Percentiles rank a stretch among this genome's conserved stretches.
These are phyloP conservation scores for Margarornis squamiger DNA, from an alignment of 2,797 vertebrate genomes.

Conservation along the genomic window DNA sequence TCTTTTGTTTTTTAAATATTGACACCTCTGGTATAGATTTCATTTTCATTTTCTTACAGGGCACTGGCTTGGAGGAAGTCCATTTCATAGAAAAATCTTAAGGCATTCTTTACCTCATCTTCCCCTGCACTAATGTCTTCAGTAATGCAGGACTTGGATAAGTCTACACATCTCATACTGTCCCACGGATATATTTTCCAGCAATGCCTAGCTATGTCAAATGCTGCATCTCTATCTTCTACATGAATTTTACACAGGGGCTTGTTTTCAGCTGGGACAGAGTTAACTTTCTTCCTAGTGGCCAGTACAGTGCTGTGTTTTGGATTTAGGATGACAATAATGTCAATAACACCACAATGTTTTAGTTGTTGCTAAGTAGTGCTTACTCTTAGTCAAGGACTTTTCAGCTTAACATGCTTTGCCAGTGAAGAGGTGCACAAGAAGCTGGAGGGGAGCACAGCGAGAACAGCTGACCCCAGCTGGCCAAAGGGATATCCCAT, in stretches of 20 bases:
- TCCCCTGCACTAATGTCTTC: not conserved
- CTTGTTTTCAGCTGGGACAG: not conserved
- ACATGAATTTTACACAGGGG: not conserved
- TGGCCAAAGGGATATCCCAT: not conserved
- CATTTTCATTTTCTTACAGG: not conserved
- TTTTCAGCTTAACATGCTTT: not conserved
- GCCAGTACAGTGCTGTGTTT: not conserved
- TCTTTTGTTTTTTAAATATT: not conserved
- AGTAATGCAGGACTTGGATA: not conserved
- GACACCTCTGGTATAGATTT: not conserved
- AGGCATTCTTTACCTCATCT: not conserved
- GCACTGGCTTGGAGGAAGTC: not conserved
- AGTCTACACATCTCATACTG: not conserved
- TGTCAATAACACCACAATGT: not conserved
- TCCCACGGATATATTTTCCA: not conserved
- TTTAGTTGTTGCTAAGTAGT: not conserved
- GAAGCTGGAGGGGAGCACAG: not conserved
- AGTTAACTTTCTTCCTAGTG: not conserved
- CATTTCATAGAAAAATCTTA: not conserved
- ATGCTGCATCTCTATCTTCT: not conserved
- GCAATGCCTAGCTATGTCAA: not conserved
- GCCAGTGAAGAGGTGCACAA: not conserved
- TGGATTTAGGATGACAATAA: not conserved
- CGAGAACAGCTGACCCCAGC: not conserved
- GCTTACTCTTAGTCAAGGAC: not conserved